Percentiles rank a stretch among this genome's conserved stretches.
These are phyloP conservation scores for Cephus sareptanus DNA, from an alignment of 2,888 invertebrate genomes.

Conservation along the genomic window DNA sequence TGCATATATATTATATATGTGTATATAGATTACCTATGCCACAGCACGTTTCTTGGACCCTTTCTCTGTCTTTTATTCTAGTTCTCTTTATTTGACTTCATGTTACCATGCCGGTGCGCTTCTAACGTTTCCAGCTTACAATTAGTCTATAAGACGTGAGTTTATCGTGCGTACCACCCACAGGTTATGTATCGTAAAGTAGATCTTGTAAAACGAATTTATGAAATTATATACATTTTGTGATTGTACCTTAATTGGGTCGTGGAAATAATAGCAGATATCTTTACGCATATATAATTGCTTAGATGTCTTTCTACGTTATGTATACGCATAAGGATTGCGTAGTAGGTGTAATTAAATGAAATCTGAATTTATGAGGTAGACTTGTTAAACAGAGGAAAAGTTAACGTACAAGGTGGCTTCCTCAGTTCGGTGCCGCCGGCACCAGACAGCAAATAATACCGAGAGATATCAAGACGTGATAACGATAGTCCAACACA, in stretches of 20 bases:
- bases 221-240: background rate
- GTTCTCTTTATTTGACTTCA: background rate
- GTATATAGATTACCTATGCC: background rate
- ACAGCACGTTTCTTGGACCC: background rate
- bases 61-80: slow-evolving; percentile 1
- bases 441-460: slow-evolving; percentile 46
- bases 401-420: background rate
- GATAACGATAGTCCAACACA: slow-evolving; percentile 34
- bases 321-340: background rate
- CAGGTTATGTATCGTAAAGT: background rate
- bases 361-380: slow-evolving; percentile 10
- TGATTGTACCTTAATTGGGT: background rate
- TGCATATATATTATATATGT: background rate
- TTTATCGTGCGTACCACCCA: background rate
- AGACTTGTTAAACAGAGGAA: background rate
- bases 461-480: slow-evolving; percentile 31
- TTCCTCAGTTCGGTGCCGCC: slow-evolving; percentile 1
- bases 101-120: background rate
- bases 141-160: background rate
- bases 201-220: background rate
- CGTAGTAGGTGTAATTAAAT: slow-evolving; percentile 8
- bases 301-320: background rate
- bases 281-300: background rate
- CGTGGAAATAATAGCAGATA: background rate
- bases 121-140: background rate